These are phyloP conservation scores for Nemurella pictetii DNA, from an alignment of 2,888 invertebrate genomes.

Conservation along the genomic window DNA sequence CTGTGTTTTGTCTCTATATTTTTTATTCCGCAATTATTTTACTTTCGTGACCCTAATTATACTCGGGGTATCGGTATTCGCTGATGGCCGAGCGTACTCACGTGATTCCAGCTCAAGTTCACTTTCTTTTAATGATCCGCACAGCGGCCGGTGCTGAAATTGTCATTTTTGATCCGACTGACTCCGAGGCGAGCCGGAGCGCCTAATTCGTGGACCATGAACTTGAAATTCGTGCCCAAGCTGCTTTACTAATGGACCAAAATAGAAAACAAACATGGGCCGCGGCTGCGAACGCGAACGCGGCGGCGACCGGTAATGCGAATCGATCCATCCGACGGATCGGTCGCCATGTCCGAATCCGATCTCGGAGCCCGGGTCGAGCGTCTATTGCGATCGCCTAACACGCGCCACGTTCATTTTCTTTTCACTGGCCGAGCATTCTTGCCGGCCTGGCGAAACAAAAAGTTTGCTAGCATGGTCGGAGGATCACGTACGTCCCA, in stretches of 20 bases:
- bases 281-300: too few species aligned
- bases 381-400: background rate
- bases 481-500: slow-evolving; percentile 13
- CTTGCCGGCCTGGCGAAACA: background rate
- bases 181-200: too few species aligned
- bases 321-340: background rate
- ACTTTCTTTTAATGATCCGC: slow-evolving; percentile 29
- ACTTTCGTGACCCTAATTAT: slow-evolving; percentile 6
- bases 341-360: background rate
- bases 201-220: slow-evolving; percentile 21
- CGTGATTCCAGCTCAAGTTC: slow-evolving; percentile 19
- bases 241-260: background rate
- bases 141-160: background rate
- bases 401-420: background rate
- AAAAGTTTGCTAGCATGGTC: background rate
- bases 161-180: slow-evolving; percentile 18
- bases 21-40: background rate
- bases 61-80: background rate
- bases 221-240: slow-evolving; percentile 14
- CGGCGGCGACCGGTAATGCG: background rate
- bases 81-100: background rate
- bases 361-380: background rate
- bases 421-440: slow-evolving; percentile 2
- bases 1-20: background rate
- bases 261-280: background rate